phyloP scores from a whole-genome alignment of 2,113 vertebrate genomes.

The Chitala chitala region DNA sequence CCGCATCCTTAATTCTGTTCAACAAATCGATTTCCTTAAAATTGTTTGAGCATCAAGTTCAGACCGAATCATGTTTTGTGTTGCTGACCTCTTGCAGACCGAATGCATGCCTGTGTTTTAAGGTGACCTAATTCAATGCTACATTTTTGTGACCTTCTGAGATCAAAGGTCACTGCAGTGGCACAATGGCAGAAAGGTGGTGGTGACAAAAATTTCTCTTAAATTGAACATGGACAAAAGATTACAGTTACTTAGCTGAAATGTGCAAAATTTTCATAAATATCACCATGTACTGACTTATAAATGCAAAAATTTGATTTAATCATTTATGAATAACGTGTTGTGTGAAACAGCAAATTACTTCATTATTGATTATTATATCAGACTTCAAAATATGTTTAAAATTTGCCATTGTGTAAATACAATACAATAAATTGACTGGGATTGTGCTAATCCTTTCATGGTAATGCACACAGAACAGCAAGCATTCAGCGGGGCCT shows the following conservation, averaged over 20 bases:
- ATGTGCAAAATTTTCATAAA: too few relatives aligned
- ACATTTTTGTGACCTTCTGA: too few relatives aligned
- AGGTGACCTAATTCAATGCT: not conserved
- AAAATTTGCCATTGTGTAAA: not conserved
- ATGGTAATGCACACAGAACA: constrained; percentile 1
- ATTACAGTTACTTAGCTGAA: not conserved
- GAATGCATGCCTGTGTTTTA: not conserved
- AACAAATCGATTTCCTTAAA: not conserved
- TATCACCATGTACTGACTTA: too few relatives aligned
- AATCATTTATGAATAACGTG: too few relatives aligned
- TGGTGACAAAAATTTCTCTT: not conserved
- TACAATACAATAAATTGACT: not conserved
- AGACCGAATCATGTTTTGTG: not conserved
- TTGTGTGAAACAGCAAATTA: too few relatives aligned
- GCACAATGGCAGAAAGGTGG: too few relatives aligned
- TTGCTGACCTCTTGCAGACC: not conserved
- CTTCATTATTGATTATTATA: too few relatives aligned
- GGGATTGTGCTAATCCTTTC: not conserved
- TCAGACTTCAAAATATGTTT: too few relatives aligned
- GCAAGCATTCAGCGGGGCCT: not conserved
- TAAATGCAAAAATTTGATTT: too few relatives aligned
- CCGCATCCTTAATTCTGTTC: not conserved
- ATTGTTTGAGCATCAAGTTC: not conserved
- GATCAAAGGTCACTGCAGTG: too few relatives aligned
- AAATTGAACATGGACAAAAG: not conserved